Evolutionary conservation across 2,113 vertebrate genomes (phyloP).

Genomic region (Psettodes erumei): DNA sequence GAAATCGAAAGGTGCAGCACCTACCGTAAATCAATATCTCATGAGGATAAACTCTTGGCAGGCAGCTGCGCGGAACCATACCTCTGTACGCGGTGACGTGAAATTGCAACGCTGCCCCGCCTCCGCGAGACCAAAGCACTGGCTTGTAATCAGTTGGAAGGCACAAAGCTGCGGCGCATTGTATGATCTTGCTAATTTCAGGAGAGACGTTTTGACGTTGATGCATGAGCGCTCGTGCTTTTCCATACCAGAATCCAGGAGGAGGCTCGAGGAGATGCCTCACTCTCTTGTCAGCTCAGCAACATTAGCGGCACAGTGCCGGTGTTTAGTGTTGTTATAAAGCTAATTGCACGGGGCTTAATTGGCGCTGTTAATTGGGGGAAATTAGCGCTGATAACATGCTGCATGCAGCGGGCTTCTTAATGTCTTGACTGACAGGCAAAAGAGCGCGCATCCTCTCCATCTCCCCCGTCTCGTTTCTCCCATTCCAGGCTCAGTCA

Average conservation of each 20-base stretch:
- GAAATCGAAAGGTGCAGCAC: slow-evolving; percentile 79
- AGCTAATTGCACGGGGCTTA: slow-evolving; percentile 97
- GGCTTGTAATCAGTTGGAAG: slow-evolving; percentile 27
- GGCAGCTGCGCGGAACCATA: slow-evolving; percentile 44
- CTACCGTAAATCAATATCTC: slow-evolving; percentile 77
- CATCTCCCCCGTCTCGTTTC: slow-evolving; percentile 48
- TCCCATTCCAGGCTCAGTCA: slow-evolving; percentile 59
- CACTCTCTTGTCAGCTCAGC: slow-evolving; percentile 86
- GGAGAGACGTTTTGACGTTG: slow-evolving; percentile 47
- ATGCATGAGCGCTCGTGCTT: slow-evolving; percentile 21
- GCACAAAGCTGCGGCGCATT: slow-evolving; percentile 25
- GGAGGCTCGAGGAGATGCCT: slow-evolving; percentile 92
- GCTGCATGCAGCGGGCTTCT: slow-evolving; percentile 75
- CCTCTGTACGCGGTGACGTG: slow-evolving; percentile 36
- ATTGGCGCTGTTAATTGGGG: slow-evolving; percentile 97
- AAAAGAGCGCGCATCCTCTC: slow-evolving; percentile 67
- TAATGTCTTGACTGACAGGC: slow-evolving; percentile 78
- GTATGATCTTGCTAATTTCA: slow-evolving; percentile 43
- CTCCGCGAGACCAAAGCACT: not conserved
- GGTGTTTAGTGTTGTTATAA: slow-evolving; percentile 94
- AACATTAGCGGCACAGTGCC: slow-evolving; percentile 92
- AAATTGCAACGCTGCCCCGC: slow-evolving; percentile 3
- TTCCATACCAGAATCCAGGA: slow-evolving; percentile 51
- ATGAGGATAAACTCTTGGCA: slow-evolving; percentile 61
- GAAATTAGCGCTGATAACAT: slow-evolving; percentile 95